These are phyloP conservation scores for Bombus cullumanus DNA, from an alignment of 1,140 invertebrate genomes.

Conservation along the genomic window DNA sequence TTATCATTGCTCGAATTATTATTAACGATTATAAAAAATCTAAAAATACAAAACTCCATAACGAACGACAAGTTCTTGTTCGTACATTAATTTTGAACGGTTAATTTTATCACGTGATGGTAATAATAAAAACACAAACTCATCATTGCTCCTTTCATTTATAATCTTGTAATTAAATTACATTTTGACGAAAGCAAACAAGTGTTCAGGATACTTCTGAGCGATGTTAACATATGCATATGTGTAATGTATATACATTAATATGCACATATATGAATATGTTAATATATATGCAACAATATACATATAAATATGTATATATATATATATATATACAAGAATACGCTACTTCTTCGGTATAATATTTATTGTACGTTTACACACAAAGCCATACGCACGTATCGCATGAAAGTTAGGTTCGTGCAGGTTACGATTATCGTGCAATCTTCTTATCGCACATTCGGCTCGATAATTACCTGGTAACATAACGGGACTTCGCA, in stretches of 20 bases:
- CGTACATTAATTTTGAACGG: no score
- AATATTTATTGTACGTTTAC: slow-evolving; percentile 48
- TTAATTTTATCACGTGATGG: no score
- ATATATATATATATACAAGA: background rate
- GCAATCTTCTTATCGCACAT: slow-evolving; percentile 50
- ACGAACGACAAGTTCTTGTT: no score
- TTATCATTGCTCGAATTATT: no score
- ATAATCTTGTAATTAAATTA: background rate
- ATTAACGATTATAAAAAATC: no score
- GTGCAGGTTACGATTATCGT: slow-evolving; percentile 41
- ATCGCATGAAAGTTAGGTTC: slow-evolving; percentile 33
- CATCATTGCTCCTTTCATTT: background rate
- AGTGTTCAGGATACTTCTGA: background rate
- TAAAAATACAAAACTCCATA: no score
- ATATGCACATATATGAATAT: background rate
- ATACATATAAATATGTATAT: background rate
- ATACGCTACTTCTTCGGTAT: slow-evolving; percentile 19
- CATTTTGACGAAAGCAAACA: background rate
- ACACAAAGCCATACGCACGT: slow-evolving; percentile 37
- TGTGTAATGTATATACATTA: background rate
- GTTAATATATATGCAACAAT: background rate
- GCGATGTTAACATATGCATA: background rate
- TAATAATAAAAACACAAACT: background rate
- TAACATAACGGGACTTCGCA: slow-evolving; percentile 15
- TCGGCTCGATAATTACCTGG: slow-evolving; percentile 26